Percentiles rank a stretch among this genome's conserved stretches.
phyloP scores from a whole-genome alignment of 64 coral and sea anemone genomes.

The Catalaphyllia jardinei region DNA sequence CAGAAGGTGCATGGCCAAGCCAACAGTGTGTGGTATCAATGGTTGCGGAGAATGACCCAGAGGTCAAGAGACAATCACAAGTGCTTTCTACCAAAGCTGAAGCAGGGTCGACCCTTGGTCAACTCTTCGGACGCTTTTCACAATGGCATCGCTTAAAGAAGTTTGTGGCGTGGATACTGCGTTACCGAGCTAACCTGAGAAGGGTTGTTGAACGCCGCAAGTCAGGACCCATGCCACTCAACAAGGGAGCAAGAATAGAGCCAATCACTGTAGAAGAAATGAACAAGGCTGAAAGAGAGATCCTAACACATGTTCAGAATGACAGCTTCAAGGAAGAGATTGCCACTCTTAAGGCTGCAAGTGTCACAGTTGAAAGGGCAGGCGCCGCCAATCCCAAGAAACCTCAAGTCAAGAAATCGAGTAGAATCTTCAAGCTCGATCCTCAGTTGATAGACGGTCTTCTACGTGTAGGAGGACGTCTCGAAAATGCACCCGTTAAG shows the following conservation, averaged over 20 bases:
- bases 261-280: conserved; percentile 15
- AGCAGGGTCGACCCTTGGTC: neutral
- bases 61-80: neutral
- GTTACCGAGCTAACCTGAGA: conserved; percentile 9
- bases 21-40: neutral
- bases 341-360: neutral
- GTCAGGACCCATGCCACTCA: neutral
- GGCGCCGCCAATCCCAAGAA: neutral
- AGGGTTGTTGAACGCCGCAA: neutral
- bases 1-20: conserved; percentile 28
- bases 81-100: neutral
- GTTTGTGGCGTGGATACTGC: conserved; percentile 31
- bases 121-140: conserved; percentile 24
- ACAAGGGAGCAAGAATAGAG: neutral
- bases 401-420: conserved; percentile 18
- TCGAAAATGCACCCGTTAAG: neutral
- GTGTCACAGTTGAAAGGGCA: neutral
- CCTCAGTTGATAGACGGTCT: conserved; percentile 31
- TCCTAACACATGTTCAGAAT: neutral
- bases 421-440: conserved; percentile 43
- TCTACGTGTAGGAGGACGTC: conserved; percentile 49
- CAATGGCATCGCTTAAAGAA: conserved; percentile 30
- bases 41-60: neutral
- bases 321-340: conserved; percentile 6
- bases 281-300: conserved; percentile 19